Percentiles rank a stretch among this genome's conserved stretches.
phyloP scores from a whole-genome alignment of 2,797 vertebrate genomes.

The Alca torda region DNA sequence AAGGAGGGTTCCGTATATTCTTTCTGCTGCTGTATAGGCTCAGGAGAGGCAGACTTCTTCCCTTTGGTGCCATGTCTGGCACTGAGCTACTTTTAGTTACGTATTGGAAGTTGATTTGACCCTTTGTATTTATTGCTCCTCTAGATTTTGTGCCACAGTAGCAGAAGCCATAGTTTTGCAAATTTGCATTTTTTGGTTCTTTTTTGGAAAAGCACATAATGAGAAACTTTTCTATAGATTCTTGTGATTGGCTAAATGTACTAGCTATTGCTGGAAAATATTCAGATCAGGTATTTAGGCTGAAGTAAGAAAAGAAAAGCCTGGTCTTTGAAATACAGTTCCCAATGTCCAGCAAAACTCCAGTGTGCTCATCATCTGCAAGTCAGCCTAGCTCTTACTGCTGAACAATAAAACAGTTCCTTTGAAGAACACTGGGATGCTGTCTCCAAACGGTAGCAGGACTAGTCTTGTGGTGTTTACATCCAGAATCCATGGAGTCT shows the following conservation, averaged over 20 bases:
- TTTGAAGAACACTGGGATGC: not conserved
- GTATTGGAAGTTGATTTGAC: not conserved
- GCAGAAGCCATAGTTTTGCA: not conserved
- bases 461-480: not conserved
- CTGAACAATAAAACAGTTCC: not conserved
- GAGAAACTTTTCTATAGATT: not conserved
- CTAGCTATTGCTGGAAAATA: not conserved
- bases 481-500: not conserved
- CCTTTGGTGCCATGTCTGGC: not conserved
- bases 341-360: not conserved
- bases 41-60: not conserved
- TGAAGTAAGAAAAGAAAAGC: not conserved
- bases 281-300: not conserved
- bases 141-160: not conserved
- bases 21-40: not conserved
- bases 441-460: not conserved
- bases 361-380: not conserved
- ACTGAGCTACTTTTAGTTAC: not conserved
- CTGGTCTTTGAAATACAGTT: not conserved
- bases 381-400: not conserved
- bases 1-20: not conserved
- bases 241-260: not conserved
- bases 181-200: not conserved
- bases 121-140: not conserved
- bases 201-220: not conserved